Evolutionary conservation across 2,888 invertebrate species (phyloP).

Genomic region (Drosophila phalerata): DNA sequence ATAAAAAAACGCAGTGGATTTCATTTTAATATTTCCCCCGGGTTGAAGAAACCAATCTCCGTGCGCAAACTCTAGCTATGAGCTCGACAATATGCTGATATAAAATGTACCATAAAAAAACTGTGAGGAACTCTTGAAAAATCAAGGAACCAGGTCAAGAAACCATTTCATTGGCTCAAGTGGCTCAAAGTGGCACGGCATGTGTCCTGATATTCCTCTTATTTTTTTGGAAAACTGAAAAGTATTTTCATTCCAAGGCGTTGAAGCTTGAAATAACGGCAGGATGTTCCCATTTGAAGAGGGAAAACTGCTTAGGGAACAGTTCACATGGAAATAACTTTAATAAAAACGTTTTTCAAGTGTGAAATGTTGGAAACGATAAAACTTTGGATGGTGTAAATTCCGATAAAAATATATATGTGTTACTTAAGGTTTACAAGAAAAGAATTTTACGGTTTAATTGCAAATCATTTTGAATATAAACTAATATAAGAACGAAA

Average conservation of each 20-base stretch:
- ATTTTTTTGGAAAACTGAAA: slow-evolving; percentile 39
- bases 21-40: slow-evolving; percentile 80
- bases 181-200: slow-evolving; percentile 52
- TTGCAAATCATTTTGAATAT: neutral
- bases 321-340: slow-evolving; percentile 58
- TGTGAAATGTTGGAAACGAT: neutral
- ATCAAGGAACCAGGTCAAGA: slow-evolving; percentile 37
- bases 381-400: neutral
- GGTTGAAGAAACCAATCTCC: slow-evolving; percentile 44
- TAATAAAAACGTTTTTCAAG: neutral
- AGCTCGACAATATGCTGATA: slow-evolving; percentile 56
- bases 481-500: neutral
- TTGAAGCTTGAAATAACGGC: slow-evolving; percentile 63
- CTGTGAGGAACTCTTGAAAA: slow-evolving; percentile 47
- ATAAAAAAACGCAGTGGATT: slow-evolving; percentile 58
- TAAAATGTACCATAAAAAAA: neutral
- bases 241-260: slow-evolving; percentile 67
- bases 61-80: slow-evolving; percentile 65
- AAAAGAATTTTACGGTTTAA: neutral
- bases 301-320: slow-evolving; percentile 22
- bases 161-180: slow-evolving; percentile 69
- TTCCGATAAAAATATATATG: neutral
- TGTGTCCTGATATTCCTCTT: slow-evolving; percentile 42
- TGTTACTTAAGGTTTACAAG: neutral
- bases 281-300: slow-evolving; percentile 35